Percentiles rank a stretch among this genome's conserved stretches.
Evolutionary conservation across 2,888 invertebrate genomes (phyloP).

Genomic region (Hemistola chrysoprasaria): DNA sequence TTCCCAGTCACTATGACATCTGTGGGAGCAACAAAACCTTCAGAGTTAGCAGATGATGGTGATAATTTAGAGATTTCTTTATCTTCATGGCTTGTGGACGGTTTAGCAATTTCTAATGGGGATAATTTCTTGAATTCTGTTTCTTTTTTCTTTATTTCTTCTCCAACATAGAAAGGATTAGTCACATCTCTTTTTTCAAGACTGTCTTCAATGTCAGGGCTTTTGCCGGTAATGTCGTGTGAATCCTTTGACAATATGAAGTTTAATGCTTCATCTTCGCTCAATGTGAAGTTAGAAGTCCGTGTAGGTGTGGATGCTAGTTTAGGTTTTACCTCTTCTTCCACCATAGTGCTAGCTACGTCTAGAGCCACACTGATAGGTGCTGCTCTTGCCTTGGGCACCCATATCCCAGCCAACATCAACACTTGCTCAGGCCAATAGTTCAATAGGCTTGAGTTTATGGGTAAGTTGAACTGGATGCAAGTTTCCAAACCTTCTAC

Average conservation of each 20-base stretch:
- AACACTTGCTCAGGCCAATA: conserved; percentile 93
- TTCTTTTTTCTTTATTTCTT: conserved; percentile 13
- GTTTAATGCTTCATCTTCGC: conserved; percentile 88
- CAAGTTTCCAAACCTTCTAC: conserved; percentile 89
- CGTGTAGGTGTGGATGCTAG: conserved; percentile 60
- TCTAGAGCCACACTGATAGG: conserved; percentile 90
- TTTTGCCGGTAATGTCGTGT: conserved; percentile 46
- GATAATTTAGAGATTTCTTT: conserved; percentile 45
- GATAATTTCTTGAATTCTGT: conserved; percentile 16
- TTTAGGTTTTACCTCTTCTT: conserved; percentile 73
- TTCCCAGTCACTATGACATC: conserved; percentile 81
- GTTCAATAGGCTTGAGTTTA: conserved; percentile 93
- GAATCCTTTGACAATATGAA: conserved; percentile 83
- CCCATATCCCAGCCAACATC: conserved; percentile 92
- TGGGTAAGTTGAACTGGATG: conserved; percentile 88
- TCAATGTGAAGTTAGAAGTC: conserved; percentile 65
- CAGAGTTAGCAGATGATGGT: conserved; percentile 57
- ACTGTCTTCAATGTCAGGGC: conserved; percentile 25
- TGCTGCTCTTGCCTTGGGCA: conserved; percentile 88
- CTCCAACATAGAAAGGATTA: conserved; percentile 14
- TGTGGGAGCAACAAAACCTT: conserved; percentile 54
- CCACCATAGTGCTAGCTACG: conserved; percentile 85
- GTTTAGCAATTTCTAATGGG: conserved; percentile 47
- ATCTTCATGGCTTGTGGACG: conserved; percentile 56
- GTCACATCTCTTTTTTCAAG: conserved; percentile 26